These are phyloP conservation scores for Alouatta palliata DNA, from an alignment of 2,113 vertebrate species.

Conservation along the genomic window DNA sequence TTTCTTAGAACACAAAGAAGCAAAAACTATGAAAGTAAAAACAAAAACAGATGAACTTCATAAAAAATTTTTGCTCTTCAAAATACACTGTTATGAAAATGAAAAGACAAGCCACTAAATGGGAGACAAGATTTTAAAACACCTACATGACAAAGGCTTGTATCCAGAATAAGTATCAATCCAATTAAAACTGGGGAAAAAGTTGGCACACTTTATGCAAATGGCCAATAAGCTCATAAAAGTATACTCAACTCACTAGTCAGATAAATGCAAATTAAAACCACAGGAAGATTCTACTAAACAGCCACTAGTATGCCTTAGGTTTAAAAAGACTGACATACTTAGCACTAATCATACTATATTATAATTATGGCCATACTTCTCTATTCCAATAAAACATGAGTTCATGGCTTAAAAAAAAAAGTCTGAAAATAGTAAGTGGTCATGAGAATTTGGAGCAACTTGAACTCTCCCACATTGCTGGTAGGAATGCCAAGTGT, in stretches of 20 bases:
- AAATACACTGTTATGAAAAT: slow-evolving; percentile 25
- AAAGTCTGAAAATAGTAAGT: not conserved
- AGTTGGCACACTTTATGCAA: not conserved
- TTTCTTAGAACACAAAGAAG: not conserved
- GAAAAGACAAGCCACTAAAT: not conserved
- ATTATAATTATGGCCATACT: not conserved
- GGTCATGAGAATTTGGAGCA: not conserved
- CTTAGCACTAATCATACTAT: not conserved
- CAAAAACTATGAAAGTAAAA: not conserved
- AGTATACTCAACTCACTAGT: not conserved
- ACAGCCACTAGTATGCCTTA: not conserved
- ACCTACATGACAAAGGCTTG: not conserved
- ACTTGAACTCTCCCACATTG: not conserved
- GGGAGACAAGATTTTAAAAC: not conserved
- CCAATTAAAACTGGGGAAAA: slow-evolving; percentile 31
- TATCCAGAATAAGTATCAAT: slow-evolving; percentile 41
- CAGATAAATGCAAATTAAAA: slow-evolving; percentile 45
- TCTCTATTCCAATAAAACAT: slow-evolving; percentile 18
- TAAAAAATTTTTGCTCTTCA: not conserved
- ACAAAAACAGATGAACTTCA: not conserved
- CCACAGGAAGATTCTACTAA: not conserved
- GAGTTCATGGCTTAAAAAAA: not conserved
- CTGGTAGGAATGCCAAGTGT: not conserved
- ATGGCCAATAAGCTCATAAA: not conserved
- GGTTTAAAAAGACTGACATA: slow-evolving; percentile 1